Conservation (phyloP, 2,888 invertebrate species). For the Darwinula stevensoni region DNA sequence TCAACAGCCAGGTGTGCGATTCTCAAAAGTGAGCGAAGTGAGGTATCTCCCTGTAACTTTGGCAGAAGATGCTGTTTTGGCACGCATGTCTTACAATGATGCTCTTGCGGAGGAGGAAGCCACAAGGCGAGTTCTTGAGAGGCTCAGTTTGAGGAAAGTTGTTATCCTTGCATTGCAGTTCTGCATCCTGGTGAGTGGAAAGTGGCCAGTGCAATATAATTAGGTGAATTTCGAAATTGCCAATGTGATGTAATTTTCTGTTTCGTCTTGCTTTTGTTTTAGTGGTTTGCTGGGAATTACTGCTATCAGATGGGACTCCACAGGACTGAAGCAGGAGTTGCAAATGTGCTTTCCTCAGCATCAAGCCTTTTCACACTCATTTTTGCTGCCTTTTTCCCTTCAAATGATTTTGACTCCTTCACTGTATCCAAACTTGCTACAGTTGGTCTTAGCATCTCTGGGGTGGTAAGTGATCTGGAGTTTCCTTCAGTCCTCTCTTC, state of each 20-base stretch:
- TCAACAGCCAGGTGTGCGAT: neutral
- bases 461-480: slow-evolving; percentile 29
- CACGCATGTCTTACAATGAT: slow-evolving; percentile 77
- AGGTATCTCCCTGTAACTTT: neutral
- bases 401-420: slow-evolving; percentile 46
- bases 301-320: slow-evolving; percentile 63
- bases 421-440: slow-evolving; percentile 56
- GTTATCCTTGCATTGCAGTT: slow-evolving; percentile 58
- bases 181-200: slow-evolving; percentile 40
- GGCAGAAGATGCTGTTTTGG: slow-evolving; percentile 71
- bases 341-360: slow-evolving; percentile 61
- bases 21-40: neutral
- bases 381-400: slow-evolving; percentile 58
- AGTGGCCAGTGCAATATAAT: too few relatives aligned
- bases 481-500: too few relatives aligned
- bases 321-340: slow-evolving; percentile 52
- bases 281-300: slow-evolving; percentile 89
- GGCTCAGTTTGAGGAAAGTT: slow-evolving; percentile 38
- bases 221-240: too few relatives aligned
- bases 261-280: slow-evolving; percentile 16
- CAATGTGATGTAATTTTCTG: neutral
- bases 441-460: slow-evolving; percentile 41
- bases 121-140: slow-evolving; percentile 39
- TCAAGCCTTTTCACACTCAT: slow-evolving; percentile 66
- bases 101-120: slow-evolving; percentile 52